phyloP scores from a whole-genome alignment of 1,140 invertebrate genomes.

The Drosophila nasuta region DNA sequence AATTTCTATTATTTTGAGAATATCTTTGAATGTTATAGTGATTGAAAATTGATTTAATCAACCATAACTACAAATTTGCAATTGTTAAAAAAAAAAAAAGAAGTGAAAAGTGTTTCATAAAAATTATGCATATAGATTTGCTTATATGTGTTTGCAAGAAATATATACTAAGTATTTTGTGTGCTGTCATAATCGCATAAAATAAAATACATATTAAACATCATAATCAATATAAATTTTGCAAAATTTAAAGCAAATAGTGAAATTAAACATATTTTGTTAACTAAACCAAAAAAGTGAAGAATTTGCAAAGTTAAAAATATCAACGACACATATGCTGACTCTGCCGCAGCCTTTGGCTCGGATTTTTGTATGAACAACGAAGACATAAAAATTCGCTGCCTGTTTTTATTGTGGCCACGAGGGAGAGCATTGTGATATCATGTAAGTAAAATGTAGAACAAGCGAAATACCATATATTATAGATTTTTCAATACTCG shows the following conservation, averaged over 20 bases:
- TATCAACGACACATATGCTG: conserved; percentile 76
- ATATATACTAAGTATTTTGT: conserved; percentile 46
- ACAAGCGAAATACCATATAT: conserved; percentile 50
- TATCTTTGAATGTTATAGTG: background rate
- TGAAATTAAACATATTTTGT: conserved; percentile 20
- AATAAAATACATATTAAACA: background rate
- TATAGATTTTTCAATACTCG: conserved; percentile 25
- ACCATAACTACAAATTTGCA: background rate
- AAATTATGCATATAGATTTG: conserved; percentile 33
- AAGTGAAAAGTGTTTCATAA: conserved; percentile 28
- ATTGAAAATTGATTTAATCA: background rate
- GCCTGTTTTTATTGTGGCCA: conserved; percentile 68
- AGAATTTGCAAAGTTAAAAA: conserved; percentile 71
- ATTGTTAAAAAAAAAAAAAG: background rate
- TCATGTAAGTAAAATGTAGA: conserved; percentile 74
- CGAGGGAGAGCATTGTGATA: conserved; percentile 60
- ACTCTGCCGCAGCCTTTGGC: conserved; percentile 47
- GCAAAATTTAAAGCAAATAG: background rate
- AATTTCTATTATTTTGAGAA: background rate
- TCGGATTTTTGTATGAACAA: conserved; percentile 54
- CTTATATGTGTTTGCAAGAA: conserved; percentile 33
- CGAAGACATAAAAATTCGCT: conserved; percentile 53
- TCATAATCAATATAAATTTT: background rate
- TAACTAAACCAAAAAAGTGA: conserved; percentile 35
- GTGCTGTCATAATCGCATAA: conserved; percentile 52